Base-by-base conservation (phyloP, 2,797 vertebrate species). In the Pempheris klunzingeri region DNA sequence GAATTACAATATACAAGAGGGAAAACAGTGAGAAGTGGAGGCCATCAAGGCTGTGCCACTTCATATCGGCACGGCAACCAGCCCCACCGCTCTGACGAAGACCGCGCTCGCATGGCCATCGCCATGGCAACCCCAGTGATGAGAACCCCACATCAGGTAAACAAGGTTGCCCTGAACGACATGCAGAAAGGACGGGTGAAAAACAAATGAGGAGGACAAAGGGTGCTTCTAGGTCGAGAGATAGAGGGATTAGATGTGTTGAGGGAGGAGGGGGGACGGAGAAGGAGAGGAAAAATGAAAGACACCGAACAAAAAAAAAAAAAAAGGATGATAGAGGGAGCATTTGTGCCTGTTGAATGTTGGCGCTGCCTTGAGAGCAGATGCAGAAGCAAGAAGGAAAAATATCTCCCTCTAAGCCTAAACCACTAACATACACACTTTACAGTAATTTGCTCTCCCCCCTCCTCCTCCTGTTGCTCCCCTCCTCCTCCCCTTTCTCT, bases 61-160 rank as follows among this genome's bases (percentile, higher is more conserved):
- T 91, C 91, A 94, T 74, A 93, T 93, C 89, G 83, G 91, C 95
- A 93, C 89, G 77, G 95, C 92, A 95, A 95, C 94, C 65, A 24
- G 85, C 81, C 88, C 87, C 59, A 32, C 70, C 39, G 70, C 86
- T 83, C 82, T 85, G 85, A 88, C 68, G 87, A 74, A 81, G 77
- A 59, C 76, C 67, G 36, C 5, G 69, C 82, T 73, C 50, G 34
- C 83, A 82, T 79, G 74, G 87, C 89, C 86, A 88, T 94, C 80
- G 84, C 82, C 92, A 94, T 94, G 93, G 93, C 94, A 93, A 94
- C 94, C 87, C 74, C 64, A 17, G 73, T 34, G 82, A 93, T 67
- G 86, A 88, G 89, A 91, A 74, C 89, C 86, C 61, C 84, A 68
- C 88, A 87, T 90, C 94, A 94, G 94, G 94, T 94, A 94, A 95